phyloP scores from a whole-genome alignment of 2,888 invertebrate genomes.

The Tanypteryx hageni region DNA sequence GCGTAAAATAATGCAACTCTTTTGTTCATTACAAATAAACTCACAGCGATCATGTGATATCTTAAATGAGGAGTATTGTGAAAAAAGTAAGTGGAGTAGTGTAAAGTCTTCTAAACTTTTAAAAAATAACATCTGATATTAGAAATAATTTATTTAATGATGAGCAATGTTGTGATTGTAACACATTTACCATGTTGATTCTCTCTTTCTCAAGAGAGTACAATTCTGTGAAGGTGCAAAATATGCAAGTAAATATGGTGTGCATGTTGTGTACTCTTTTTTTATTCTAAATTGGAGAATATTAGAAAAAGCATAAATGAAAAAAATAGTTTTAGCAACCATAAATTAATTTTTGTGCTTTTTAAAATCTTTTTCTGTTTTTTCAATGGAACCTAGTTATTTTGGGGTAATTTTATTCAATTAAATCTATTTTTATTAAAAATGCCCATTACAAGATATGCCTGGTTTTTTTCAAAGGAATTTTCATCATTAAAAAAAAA shows the following conservation, averaged over 20 bases:
- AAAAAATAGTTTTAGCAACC: background rate
- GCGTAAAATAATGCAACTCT: background rate
- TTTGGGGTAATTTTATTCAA: background rate
- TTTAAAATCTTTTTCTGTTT: background rate
- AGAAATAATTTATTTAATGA: constrained; percentile 21
- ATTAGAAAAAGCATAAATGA: background rate
- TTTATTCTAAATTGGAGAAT: constrained; percentile 29
- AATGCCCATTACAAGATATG: background rate
- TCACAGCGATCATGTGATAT: constrained; percentile 41
- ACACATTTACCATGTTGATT: background rate
- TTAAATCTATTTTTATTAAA: background rate
- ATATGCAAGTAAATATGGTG: constrained; percentile 56
- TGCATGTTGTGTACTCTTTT: constrained; percentile 42
- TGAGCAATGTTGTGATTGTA: background rate
- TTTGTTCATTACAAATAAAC: constrained; percentile 21
- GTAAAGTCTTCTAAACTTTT: constrained; percentile 23
- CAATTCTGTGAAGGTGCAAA: constrained; percentile 32
- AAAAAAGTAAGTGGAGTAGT: background rate
- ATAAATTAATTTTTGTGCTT: background rate
- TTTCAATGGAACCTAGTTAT: background rate
- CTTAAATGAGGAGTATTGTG: constrained; percentile 34
- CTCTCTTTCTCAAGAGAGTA: constrained; percentile 10
- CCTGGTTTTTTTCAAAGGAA: background rate
- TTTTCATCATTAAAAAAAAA: background rate
- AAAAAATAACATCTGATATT: constrained; percentile 12